Evolutionary conservation across 2,113 vertebrate genomes (phyloP).

Genomic region (Albula glossodonta): DNA sequence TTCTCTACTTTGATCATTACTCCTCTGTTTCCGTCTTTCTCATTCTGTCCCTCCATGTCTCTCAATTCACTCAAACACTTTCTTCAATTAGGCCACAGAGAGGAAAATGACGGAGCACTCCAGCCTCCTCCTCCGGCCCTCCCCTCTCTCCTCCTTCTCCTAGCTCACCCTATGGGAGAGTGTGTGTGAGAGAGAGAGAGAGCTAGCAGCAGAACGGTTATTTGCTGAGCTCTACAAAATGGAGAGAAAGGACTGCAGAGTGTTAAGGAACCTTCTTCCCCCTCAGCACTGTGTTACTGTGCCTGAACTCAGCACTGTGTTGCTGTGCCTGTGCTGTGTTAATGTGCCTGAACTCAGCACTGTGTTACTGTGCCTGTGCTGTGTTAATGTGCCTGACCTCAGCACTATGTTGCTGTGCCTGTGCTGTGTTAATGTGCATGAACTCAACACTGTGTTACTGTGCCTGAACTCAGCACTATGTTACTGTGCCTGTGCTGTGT

Average conservation of each 20-base stretch:
- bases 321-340: too few species aligned
- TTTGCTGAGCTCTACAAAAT: slow-evolving; percentile 77
- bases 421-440: too few species aligned
- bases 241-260: slow-evolving; percentile 71
- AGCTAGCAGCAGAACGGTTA: slow-evolving; percentile 56
- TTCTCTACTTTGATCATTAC: slow-evolving; percentile 44
- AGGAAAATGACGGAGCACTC: slow-evolving; percentile 59
- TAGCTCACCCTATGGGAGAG: slow-evolving; percentile 36
- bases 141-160: slow-evolving; percentile 29
- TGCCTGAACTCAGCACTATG: too few species aligned
- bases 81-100: slow-evolving; percentile 60
- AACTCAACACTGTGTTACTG: too few species aligned
- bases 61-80: slow-evolving; percentile 71
- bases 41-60: slow-evolving; percentile 25
- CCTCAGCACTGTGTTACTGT: slow-evolving; percentile 39
- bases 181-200: slow-evolving; percentile 23
- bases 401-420: too few species aligned
- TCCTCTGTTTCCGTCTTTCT: slow-evolving; percentile 36
- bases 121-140: slow-evolving; percentile 40
- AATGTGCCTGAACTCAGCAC: too few species aligned
- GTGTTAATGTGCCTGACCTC: too few species aligned
- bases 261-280: slow-evolving; percentile 51
- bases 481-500: too few species aligned
- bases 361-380: too few species aligned
- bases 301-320: slow-evolving; percentile 11